These are phyloP conservation scores for Ceratoteleas bidentatus DNA, from an alignment of 1,140 invertebrate species.

Conservation along the genomic window DNA sequence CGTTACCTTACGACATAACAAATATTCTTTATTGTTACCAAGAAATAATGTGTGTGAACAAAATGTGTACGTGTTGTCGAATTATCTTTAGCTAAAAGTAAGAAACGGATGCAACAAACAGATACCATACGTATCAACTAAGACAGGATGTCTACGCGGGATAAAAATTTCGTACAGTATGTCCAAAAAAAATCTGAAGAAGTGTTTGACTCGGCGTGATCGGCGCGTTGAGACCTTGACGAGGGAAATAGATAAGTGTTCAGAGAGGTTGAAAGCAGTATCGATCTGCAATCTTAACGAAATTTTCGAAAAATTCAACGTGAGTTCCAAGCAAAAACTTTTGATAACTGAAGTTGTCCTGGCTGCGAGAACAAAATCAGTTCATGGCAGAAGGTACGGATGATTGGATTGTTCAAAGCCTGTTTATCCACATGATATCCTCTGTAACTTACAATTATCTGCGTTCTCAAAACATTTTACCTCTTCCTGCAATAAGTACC, in stretches of 20 bases:
- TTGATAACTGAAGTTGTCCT: conserved; percentile 6
- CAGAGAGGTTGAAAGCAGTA: not conserved
- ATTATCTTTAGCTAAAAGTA: not conserved
- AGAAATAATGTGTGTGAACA: no score
- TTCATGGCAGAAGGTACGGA: conserved; percentile 38
- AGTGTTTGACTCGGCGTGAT: not conserved
- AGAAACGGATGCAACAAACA: not conserved
- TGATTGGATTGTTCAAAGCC: conserved; percentile 43
- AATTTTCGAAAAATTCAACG: not conserved
- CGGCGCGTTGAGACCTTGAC: not conserved
- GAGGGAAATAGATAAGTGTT: not conserved
- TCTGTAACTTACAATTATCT: conserved; percentile 44
- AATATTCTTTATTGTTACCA: not conserved
- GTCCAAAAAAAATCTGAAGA: not conserved
- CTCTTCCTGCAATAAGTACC: conserved; percentile 43
- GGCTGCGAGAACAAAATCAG: not conserved
- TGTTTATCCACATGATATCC: conserved; percentile 54
- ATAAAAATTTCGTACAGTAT: not conserved
- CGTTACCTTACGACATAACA: not conserved
- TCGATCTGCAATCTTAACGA: not conserved
- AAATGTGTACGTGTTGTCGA: not conserved
- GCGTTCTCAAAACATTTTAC: conserved; percentile 26
- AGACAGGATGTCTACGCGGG: not conserved
- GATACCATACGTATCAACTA: not conserved
- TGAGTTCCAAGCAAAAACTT: not conserved